These are phyloP conservation scores for Loripinus fragilis DNA, from an alignment of 2,888 invertebrate species.

Conservation along the genomic window DNA sequence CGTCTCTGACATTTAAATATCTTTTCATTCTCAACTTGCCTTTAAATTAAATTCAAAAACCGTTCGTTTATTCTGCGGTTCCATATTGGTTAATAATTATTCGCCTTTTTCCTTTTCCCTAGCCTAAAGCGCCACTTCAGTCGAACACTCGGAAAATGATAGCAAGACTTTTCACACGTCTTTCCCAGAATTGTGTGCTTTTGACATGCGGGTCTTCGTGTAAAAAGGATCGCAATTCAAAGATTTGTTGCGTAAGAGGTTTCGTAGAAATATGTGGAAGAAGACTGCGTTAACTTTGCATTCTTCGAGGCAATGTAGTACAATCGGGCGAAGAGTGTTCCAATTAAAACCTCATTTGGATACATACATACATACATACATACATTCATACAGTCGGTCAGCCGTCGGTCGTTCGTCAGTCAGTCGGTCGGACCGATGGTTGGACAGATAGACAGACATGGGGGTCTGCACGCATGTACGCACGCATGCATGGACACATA, in stretches of 20 bases:
- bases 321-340: no score
- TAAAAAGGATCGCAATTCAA: not conserved
- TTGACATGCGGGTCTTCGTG: conserved; percentile 18
- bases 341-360: no score
- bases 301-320: no score
- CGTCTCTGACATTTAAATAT: conserved; percentile 4
- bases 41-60: conserved; percentile 18
- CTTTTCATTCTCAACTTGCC: conserved; percentile 5
- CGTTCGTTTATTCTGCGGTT: not conserved
- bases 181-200: not conserved
- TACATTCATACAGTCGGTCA: no score
- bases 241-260: conserved; percentile 2
- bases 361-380: no score
- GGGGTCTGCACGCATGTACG: no score
- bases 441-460: no score
- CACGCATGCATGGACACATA: no score
- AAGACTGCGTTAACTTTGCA: no score
- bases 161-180: conserved; percentile 13
- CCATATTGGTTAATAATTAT: conserved; percentile 15
- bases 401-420: no score
- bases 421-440: no score
- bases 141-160: not conserved
- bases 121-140: conserved; percentile 5
- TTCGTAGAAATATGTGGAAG: no score
- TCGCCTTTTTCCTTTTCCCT: conserved; percentile 5